phyloP scores from a whole-genome alignment of 2,113 vertebrate genomes.

The Danionella cerebrum region DNA sequence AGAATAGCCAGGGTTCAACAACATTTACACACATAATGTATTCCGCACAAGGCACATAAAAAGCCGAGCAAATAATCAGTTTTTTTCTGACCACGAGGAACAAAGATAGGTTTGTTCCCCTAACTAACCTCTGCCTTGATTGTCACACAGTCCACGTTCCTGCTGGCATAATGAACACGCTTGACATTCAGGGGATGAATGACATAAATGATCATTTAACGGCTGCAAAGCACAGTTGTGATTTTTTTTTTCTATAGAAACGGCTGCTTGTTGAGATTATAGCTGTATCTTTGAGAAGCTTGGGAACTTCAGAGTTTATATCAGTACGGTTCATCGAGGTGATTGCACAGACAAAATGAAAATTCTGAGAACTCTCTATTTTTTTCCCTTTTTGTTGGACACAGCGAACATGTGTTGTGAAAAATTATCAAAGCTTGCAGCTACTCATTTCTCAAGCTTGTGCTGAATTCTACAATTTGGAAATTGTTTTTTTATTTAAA shows the following conservation, averaged over 20 bases:
- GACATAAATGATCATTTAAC: slow-evolving; percentile 23
- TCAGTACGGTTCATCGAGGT: neutral
- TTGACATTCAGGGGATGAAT: slow-evolving; percentile 29
- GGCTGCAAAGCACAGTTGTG: slow-evolving; percentile 4
- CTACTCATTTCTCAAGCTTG: no score
- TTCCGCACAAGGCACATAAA: slow-evolving; percentile 67
- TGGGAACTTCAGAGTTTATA: neutral
- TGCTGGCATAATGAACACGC: slow-evolving; percentile 35
- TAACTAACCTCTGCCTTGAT: slow-evolving; percentile 44
- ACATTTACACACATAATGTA: slow-evolving; percentile 77
- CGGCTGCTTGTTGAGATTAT: neutral
- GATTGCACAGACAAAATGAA: no score
- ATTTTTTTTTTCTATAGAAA: neutral
- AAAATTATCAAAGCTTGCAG: no score
- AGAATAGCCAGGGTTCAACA: slow-evolving; percentile 69
- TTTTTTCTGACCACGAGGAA: slow-evolving; percentile 44
- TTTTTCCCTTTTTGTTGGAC: no score
- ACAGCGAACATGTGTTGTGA: no score
- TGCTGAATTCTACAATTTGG: no score
- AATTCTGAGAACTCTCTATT: no score
- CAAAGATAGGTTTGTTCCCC: slow-evolving; percentile 56
- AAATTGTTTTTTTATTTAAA: no score
- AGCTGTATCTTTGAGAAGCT: neutral
- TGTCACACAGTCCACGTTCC: slow-evolving; percentile 45
- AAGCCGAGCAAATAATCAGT: slow-evolving; percentile 61